Percentiles rank a stretch among this genome's conserved stretches.
Conservation (phyloP, 2,888 invertebrate species). For the Meta bourneti region DNA sequence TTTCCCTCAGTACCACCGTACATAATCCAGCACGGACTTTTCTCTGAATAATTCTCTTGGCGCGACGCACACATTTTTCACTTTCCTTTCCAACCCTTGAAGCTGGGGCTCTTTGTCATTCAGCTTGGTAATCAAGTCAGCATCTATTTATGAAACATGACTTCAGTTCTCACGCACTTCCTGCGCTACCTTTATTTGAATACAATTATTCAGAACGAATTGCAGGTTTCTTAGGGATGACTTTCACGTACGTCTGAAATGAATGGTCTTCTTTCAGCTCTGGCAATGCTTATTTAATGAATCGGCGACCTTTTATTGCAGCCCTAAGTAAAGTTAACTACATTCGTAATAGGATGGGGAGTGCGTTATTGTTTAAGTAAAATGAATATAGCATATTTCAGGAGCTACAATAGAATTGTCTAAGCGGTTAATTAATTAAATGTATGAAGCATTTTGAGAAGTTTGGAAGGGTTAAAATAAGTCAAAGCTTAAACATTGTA, state of each 20-base stretch:
- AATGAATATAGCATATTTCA: neutral
- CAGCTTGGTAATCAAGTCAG: slow-evolving; percentile 8
- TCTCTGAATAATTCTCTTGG: neutral
- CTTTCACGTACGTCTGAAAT: neutral
- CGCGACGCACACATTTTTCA: neutral
- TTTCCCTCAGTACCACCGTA: neutral
- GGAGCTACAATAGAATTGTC: neutral
- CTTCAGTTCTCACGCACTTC: slow-evolving; percentile 16
- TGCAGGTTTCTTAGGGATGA: neutral
- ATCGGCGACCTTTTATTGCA: neutral
- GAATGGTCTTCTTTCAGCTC: neutral
- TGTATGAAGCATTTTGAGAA: too few relatives aligned
- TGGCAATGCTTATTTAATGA: neutral
- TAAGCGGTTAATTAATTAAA: too few relatives aligned
- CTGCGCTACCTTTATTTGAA: neutral
- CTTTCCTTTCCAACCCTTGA: neutral
- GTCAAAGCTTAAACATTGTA: too few relatives aligned
- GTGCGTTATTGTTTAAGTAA: neutral
- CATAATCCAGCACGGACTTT: neutral
- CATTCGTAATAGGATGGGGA: neutral
- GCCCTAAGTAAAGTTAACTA: neutral
- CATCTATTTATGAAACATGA: slow-evolving; percentile 39
- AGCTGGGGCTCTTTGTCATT: slow-evolving; percentile 4
- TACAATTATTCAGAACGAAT: neutral
- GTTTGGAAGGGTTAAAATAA: too few relatives aligned